A percentile compares a stretch with the other conserved stretches of the same genome.
These are phyloP conservation scores for Spea multiplicata DNA, from an alignment of 2,113 vertebrate species.

Conservation along the genomic window DNA sequence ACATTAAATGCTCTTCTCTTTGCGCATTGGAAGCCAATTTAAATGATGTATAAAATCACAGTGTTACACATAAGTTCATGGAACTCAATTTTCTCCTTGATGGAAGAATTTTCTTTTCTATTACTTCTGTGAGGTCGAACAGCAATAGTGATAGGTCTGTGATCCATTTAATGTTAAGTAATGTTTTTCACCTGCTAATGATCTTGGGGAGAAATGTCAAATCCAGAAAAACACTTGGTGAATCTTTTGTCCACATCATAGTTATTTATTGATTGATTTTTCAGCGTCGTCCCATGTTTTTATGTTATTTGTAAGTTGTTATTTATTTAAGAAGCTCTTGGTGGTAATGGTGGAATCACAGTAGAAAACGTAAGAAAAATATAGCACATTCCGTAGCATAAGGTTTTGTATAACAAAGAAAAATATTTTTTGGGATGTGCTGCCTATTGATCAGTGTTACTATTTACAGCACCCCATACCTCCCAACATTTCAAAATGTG, in stretches of 20 bases:
- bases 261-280: no score
- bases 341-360: no score
- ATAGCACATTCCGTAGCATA: no score
- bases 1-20: conserved; percentile 21
- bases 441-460: no score
- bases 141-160: conserved; percentile 34
- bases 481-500: no score
- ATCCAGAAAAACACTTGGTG: conserved; percentile 18
- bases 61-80: conserved; percentile 39
- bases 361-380: no score
- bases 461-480: no score
- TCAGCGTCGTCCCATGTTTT: no score
- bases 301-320: no score
- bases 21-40: conserved; percentile 26
- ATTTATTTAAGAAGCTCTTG: no score
- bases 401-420: no score
- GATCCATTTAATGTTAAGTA: conserved; percentile 43
- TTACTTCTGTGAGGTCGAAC: conserved; percentile 23
- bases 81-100: conserved; percentile 46
- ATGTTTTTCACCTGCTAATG: conserved; percentile 47
- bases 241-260: conserved; percentile 4
- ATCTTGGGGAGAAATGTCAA: conserved; percentile 40
- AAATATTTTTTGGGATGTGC: no score
- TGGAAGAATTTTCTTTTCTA: conserved; percentile 34
- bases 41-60: conserved; percentile 41